Base-by-base conservation (phyloP, 2,113 vertebrate species). In the Carlito syrichta region DNA sequence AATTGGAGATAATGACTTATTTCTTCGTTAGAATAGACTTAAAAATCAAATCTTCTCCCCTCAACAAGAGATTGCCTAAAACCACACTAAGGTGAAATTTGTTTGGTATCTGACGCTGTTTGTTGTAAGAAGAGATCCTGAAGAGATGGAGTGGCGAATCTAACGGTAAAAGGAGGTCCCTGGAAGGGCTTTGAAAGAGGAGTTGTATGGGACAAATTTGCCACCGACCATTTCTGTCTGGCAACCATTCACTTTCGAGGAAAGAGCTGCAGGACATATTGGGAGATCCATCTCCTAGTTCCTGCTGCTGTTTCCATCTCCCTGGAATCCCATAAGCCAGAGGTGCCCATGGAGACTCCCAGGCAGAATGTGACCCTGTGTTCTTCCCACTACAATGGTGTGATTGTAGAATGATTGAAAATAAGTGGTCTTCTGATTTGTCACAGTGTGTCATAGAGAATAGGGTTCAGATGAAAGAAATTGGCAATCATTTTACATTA, bases 391-490 rank as follows among this genome's bases (percentile, higher is more conserved):
- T 50, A 23, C 25, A 38, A 30, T 6, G 13, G 40, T 0, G 4
- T 52, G 25, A 0, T 20, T 38, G 30, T 22, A 60, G 54, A 74
- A 13, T 13, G 4, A 16, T 38, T 66, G 52, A 40, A 27, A 62
- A 60, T 62, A 45, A 96, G 58, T 45, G 0, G 8, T 50, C 50
- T 87, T 95, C 68, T 9, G 4, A 56, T 17, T 82, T 74, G 92
- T 87, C 69, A 91, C 56, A 58, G 16, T 56, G 8, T 71, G 60
- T 79, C 4, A 38, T 30, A 69, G 73, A 96, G 40, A 96, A 73
- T 10, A 89, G 66, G n/a, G 43, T 86, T 79, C 45, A 94, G 27
- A 43, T 81, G 77, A 89, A 90, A 50, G 23, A 95, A 79, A 95
- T 63, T 58, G 23, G 50, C 90, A 86, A 63, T 91, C 45, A 11